Base-by-base conservation (phyloP, 2,797 vertebrate genomes). In the Buphagus erythrorhynchus region DNA sequence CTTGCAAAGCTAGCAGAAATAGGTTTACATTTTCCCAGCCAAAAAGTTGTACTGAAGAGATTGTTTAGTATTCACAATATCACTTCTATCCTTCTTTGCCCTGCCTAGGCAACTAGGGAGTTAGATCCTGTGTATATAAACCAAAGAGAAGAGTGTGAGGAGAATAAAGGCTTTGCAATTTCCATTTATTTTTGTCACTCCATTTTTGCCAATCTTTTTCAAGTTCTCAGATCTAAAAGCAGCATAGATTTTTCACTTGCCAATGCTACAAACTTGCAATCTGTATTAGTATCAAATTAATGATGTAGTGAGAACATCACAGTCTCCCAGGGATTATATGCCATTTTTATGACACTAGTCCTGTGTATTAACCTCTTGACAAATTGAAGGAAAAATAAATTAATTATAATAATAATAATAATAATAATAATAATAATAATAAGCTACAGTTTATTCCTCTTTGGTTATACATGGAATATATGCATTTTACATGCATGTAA, bases 41-140 rank as follows among this genome's bases (percentile, higher is more conserved):
- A 91, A 85, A 86, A 85, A 58, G 66, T 68, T 48, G 65, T 51
- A 74, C 45, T 49, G 49, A 80, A 85, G 43, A 61, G 75, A 51
- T 61, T 72, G 42, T 55, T 96, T 93, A 95, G 91, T 68, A 95
- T 94, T 86, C 92, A 87, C 14, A 69, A 40, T 52, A 82, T 26
- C 73, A 74, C 93, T 71, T 67, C 73, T 73, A 24, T 66, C 63
- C 31, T 88, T 73, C 83, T 54, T 85, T 80, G 36, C 28, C 10
- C 57, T 58, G 61, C 38, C 75, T 48, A 85, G 63, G 81, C 81
- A 95, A 76, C 75, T 38, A 63, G 26, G 46, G 63, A 94, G 21
- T 42, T 54, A 51, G 84, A 80, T n/a, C 20, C 25, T 40, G 21
- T 36, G 42, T 83, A 31, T 58, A 52, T 40, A 80, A 93, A 51